These are phyloP conservation scores for Takifugu flavidus DNA, from an alignment of 2,113 vertebrate species.

Conservation along the genomic window DNA sequence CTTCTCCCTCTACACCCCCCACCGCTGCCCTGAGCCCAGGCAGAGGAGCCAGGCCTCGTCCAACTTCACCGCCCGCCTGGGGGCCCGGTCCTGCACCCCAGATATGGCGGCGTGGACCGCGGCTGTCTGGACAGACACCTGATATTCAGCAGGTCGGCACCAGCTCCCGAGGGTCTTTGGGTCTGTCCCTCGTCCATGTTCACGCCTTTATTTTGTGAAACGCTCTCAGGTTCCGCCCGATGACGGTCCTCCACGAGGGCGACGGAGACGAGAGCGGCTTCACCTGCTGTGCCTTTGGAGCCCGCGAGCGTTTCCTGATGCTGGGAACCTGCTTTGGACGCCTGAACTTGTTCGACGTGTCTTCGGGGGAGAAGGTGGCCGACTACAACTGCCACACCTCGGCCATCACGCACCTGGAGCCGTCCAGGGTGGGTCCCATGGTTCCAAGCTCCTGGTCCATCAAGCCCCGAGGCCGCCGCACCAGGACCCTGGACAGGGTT, in stretches of 20 bases:
- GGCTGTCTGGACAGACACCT: conserved; percentile 93
- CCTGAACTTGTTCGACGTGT: conserved; percentile 92
- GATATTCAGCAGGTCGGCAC: conserved; percentile 90
- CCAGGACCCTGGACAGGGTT: too few species aligned
- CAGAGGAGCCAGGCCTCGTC: conserved; percentile 89
- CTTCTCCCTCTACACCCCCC: conserved; percentile 96
- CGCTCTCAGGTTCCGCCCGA: conserved; percentile 85
- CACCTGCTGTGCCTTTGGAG: conserved; percentile 93
- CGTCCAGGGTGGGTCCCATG: conserved; percentile 83
- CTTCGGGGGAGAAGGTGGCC: conserved; percentile 90
- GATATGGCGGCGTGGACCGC: conserved; percentile 90
- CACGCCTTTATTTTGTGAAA: not conserved
- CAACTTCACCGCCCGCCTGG: conserved; percentile 93
- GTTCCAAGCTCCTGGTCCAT: too few species aligned
- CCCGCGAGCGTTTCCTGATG: conserved; percentile 91
- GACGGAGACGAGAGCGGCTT: conserved; percentile 93
- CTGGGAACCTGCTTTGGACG: conserved; percentile 91
- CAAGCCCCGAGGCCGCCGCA: too few species aligned
- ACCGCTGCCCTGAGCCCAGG: conserved; percentile 97
- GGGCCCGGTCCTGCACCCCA: conserved; percentile 87
- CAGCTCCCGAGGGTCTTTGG: too few species aligned
- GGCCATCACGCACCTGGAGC: conserved; percentile 92
- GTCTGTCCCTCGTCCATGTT: not conserved
- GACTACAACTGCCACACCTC: conserved; percentile 93
- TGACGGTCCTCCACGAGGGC: conserved; percentile 91